These are phyloP conservation scores for Meteorus cinctellus DNA, from an alignment of 2,888 invertebrate genomes.

Conservation along the genomic window DNA sequence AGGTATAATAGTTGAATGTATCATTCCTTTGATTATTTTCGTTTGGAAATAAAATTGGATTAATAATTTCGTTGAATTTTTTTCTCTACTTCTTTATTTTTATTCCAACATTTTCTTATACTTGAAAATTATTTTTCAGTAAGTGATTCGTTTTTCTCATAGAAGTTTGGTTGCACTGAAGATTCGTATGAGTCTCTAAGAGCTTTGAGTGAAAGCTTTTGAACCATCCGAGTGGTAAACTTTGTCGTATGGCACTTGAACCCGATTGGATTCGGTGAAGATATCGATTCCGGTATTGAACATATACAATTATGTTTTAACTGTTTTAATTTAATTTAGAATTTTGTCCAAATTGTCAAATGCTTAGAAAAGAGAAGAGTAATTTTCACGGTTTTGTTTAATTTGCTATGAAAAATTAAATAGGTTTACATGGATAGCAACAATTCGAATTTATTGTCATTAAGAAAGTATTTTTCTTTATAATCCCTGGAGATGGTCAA, in stretches of 20 bases:
- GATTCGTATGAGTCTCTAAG: constrained; percentile 6
- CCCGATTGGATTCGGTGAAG: constrained; percentile 23
- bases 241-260: constrained; percentile 23
- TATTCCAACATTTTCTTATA: neutral
- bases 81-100: neutral
- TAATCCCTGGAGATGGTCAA: too few relatives aligned
- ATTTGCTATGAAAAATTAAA: too few relatives aligned
- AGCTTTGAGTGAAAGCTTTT: constrained; percentile 27
- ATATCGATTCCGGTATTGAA: constrained; percentile 24
- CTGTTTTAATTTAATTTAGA: constrained; percentile 20
- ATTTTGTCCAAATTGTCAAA: neutral
- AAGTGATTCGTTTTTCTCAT: neutral
- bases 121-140: neutral
- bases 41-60: neutral
- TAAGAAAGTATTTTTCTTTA: too few relatives aligned
- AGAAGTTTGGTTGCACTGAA: constrained; percentile 5
- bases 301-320: neutral
- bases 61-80: neutral
- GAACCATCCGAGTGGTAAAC: constrained; percentile 26
- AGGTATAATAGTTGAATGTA: neutral
- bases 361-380: neutral
- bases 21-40: neutral
- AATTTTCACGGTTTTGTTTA: neutral
- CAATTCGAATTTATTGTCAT: too few relatives aligned
- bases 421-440: too few relatives aligned